Conservation (phyloP, 2,797 vertebrate species). For the Enteromius unitaeniatus region DNA sequence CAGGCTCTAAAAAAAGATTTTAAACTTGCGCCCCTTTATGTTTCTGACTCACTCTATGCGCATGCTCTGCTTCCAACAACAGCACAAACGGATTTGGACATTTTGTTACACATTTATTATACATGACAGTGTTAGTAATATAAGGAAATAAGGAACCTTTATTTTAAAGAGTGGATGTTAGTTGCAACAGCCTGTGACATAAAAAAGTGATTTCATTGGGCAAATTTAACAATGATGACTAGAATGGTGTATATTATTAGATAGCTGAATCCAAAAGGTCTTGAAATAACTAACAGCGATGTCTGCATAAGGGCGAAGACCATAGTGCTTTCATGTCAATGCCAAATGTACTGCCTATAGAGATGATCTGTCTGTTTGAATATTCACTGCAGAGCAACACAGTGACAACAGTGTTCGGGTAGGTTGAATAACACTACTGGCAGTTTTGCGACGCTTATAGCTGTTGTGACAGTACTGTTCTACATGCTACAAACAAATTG, state of each 20-base stretch:
- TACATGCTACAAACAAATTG: slow-evolving; percentile 4
- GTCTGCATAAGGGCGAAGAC: slow-evolving; percentile 75
- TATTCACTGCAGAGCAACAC: neutral
- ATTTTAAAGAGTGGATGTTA: slow-evolving; percentile 22
- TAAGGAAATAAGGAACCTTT: neutral
- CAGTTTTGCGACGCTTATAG: slow-evolving; percentile 19
- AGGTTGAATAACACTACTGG: neutral
- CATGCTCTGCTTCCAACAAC: neutral
- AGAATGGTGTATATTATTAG: slow-evolving; percentile 45
- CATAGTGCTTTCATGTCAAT: slow-evolving; percentile 75
- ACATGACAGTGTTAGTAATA: neutral
- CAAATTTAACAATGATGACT: slow-evolving; percentile 5
- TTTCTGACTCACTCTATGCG: neutral
- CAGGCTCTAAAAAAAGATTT: neutral
- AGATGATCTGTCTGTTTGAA: slow-evolving; percentile 12
- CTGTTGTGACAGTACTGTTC: slow-evolving; percentile 18
- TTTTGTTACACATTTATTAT: too few relatives aligned
- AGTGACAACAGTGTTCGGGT: neutral
- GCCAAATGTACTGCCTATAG: slow-evolving; percentile 59
- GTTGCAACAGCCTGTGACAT: slow-evolving; percentile 10
- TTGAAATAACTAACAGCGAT: slow-evolving; percentile 61
- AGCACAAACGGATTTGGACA: neutral
- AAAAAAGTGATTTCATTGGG: neutral
- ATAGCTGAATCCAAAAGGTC: slow-evolving; percentile 50
- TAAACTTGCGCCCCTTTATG: neutral